Evolutionary conservation across 2,113 vertebrate genomes (phyloP).

Genomic region (Clarias gariepinus): DNA sequence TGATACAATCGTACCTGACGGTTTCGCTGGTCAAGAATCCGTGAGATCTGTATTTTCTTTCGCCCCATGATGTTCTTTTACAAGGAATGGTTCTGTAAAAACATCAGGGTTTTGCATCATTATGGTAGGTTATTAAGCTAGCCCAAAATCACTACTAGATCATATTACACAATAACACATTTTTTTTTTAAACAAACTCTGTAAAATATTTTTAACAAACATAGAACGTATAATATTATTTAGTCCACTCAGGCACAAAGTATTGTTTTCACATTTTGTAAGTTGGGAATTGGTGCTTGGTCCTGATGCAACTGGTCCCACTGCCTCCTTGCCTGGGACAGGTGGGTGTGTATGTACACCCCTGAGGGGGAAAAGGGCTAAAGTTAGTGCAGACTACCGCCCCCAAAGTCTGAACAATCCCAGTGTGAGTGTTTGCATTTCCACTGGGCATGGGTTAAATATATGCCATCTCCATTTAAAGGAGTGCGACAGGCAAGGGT

Average conservation of each 20-base stretch:
- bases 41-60: constrained; percentile 97
- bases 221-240: not conserved
- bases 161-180: not conserved
- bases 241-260: not conserved
- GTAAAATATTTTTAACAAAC: not conserved
- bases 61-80: constrained; percentile 80
- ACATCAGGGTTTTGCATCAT: not conserved
- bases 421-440: constrained; percentile 54
- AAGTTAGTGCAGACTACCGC: constrained; percentile 71
- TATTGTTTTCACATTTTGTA: not conserved
- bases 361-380: constrained; percentile 66
- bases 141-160: not conserved
- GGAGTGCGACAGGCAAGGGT: constrained; percentile 56
- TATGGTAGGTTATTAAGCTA: not conserved
- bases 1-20: constrained; percentile 77
- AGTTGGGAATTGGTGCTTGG: constrained; percentile 22
- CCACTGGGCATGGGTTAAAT: constrained; percentile 72
- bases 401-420: constrained; percentile 69
- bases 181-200: too few species aligned
- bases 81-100: constrained; percentile 46
- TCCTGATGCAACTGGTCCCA: constrained; percentile 44
- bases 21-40: constrained; percentile 92
- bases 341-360: constrained; percentile 69
- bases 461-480: constrained; percentile 71
- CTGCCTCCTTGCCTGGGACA: constrained; percentile 35